Base-by-base conservation (phyloP, 2,888 invertebrate species). In the Alcis repandata region DNA sequence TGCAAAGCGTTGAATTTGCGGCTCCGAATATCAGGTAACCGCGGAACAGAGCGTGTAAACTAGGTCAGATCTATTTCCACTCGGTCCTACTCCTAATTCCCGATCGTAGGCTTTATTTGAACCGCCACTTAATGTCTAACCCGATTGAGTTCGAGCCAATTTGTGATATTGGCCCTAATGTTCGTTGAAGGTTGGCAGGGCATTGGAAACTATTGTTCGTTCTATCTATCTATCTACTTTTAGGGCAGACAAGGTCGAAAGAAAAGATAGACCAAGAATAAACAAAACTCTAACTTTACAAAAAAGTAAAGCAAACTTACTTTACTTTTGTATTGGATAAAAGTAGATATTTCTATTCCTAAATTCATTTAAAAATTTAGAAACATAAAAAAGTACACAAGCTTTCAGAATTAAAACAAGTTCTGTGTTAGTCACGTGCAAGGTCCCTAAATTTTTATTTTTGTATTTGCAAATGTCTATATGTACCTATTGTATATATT, bases 51-150 rank as follows among this genome's bases (percentile, higher is more conserved):
- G 27, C 22, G 36, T 22, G 43, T 3, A 45, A 59, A 61, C 63
- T 66, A 57, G 69, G 65, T 59, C 67, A 68, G 53, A 48, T 68
- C 63, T 63, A 63, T 67, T 67, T 64, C 67, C 59, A 58, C 53
- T 59, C 59, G 57, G 45, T 53, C 53, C 40, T 59, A 63, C 40
- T 53, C 53, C 40, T 59, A 63, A 52, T 54, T 65, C 67, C 54
- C 60, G 53, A 58, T 67, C 36, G 33, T 36, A 59, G 62, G 58
- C 58, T 67, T 68, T 68, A 63, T 71, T 67, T 65, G 64, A n/a
- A 59, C 62, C 58, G 41, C 63, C 60, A 65, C 61, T 63, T 64
- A 59, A 63, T 59, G 49, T 51, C 57, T 19, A 20, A 53, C 54
- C 27, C 53, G 54, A 70, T 67, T 63, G 54, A 65, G 45, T 60